Evolutionary conservation across 2,888 invertebrate species (phyloP).

Genomic region (Malachius bipustulatus): DNA sequence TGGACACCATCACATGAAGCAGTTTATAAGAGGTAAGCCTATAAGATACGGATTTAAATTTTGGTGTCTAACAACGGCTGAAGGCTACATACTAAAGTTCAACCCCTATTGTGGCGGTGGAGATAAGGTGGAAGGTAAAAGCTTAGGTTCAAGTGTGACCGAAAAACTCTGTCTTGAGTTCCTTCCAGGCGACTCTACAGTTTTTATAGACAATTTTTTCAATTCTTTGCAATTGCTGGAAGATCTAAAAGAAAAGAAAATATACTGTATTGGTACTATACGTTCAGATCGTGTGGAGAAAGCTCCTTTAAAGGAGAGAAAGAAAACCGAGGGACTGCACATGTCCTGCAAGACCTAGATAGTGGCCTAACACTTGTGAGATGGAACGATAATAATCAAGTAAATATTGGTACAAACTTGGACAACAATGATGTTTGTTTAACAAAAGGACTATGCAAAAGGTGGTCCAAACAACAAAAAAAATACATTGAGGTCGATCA

Average conservation of each 20-base stretch:
- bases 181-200: background rate
- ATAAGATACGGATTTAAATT: background rate
- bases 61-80: background rate
- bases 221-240: slow-evolving; percentile 2
- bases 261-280: slow-evolving; percentile 1
- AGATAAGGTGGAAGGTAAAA: background rate
- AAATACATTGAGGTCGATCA: background rate
- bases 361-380: too few relatives aligned
- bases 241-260: background rate
- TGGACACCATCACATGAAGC: background rate
- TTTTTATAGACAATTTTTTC: background rate
- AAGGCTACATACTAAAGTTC: background rate
- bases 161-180: background rate
- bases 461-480: slow-evolving; percentile 1
- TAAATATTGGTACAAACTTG: too few relatives aligned
- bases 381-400: too few relatives aligned
- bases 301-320: background rate
- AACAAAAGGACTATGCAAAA: slow-evolving; percentile 1
- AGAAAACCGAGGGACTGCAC: background rate
- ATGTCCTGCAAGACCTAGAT: background rate
- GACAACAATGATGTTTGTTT: too few relatives aligned
- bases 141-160: background rate
- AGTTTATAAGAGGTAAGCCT: slow-evolving; percentile 3
- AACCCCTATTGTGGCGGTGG: background rate
- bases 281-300: background rate